Percentiles rank a stretch among this genome's conserved stretches.
These are phyloP conservation scores for Drosophila parthenogenetica DNA, from an alignment of 2,888 invertebrate species.

Conservation along the genomic window DNA sequence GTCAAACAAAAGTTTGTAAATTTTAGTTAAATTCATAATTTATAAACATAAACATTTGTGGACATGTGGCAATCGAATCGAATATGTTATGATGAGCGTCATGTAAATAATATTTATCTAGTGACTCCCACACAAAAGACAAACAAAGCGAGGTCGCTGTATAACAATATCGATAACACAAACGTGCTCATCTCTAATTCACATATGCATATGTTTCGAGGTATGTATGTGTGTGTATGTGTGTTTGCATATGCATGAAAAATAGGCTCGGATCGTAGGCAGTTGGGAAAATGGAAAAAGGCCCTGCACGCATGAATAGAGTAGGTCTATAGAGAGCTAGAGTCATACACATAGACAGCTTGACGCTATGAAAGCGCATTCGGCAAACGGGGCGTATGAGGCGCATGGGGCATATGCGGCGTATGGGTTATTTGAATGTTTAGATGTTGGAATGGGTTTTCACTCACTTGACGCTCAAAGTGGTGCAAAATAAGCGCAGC, in stretches of 20 bases:
- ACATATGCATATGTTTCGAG: background rate
- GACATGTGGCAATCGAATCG: constrained; percentile 24
- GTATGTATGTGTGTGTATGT: constrained; percentile 1
- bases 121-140: constrained; percentile 25
- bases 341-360: constrained; percentile 34
- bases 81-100: constrained; percentile 30
- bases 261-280: constrained; percentile 35
- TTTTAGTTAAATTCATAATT: background rate
- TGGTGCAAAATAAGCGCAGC: constrained; percentile 72
- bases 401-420: background rate
- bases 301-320: constrained; percentile 56
- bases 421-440: background rate
- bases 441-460: constrained; percentile 50
- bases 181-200: constrained; percentile 58
- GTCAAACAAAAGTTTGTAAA: background rate
- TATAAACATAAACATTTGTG: constrained; percentile 30
- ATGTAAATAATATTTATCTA: constrained; percentile 17
- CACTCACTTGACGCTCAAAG: constrained; percentile 79
- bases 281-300: constrained; percentile 15
- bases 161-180: constrained; percentile 50
- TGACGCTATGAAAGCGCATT: constrained; percentile 73
- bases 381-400: constrained; percentile 38
- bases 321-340: constrained; percentile 7
- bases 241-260: constrained; percentile 27
- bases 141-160: constrained; percentile 30